phyloP scores from a whole-genome alignment of 2,888 invertebrate species.

The Drosophila maculinotata region DNA sequence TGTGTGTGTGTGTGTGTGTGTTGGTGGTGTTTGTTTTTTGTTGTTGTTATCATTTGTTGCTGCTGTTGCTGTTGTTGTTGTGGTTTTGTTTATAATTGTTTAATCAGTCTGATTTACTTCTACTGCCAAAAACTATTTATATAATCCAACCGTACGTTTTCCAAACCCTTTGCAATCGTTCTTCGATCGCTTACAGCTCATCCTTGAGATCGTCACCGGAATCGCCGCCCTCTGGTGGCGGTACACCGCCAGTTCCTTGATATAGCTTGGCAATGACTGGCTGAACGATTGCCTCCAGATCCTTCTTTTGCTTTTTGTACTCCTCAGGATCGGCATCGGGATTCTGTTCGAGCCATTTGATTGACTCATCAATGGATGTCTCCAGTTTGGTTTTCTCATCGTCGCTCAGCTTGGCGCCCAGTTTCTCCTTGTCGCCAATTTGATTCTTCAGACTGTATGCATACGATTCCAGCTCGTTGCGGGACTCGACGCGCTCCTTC shows the following conservation, averaged over 20 bases:
- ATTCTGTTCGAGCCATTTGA: constrained; percentile 99
- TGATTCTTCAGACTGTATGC: constrained; percentile 99
- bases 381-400: constrained; percentile 98
- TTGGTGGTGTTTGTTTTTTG: no score
- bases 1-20: background rate
- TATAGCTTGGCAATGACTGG: constrained; percentile 99
- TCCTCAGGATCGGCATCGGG: constrained; percentile 96
- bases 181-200: constrained; percentile 88
- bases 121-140: constrained; percentile 71
- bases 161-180: constrained; percentile 3
- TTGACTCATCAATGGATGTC: constrained; percentile 97
- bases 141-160: constrained; percentile 42
- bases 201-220: constrained; percentile 93
- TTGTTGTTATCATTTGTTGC: constrained; percentile 19
- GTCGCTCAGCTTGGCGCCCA: constrained; percentile 94
- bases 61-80: constrained; percentile 41
- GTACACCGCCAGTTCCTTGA: constrained; percentile 92
- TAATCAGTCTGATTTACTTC: constrained; percentile 82
- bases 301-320: constrained; percentile 97
- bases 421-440: constrained; percentile 97
- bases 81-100: constrained; percentile 60
- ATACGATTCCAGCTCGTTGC: constrained; percentile 98
- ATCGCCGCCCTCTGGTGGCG: constrained; percentile 89
- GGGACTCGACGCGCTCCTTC: constrained; percentile 97
- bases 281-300: constrained; percentile 96